Percentiles rank a stretch among this genome's conserved stretches.
Evolutionary conservation across 2,797 vertebrate species (phyloP).

Genomic region (Neomorphus geoffroyi): DNA sequence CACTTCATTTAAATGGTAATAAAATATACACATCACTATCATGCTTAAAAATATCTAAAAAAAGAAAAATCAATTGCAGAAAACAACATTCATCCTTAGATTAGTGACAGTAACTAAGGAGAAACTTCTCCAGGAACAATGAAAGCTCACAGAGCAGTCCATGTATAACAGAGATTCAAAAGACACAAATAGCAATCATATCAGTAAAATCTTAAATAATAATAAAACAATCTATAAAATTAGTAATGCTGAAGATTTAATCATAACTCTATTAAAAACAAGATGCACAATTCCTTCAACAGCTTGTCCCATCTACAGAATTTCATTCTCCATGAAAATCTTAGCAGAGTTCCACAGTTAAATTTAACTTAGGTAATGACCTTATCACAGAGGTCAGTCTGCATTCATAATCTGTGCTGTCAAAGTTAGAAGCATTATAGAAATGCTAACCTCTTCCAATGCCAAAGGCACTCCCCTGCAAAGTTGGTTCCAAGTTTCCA

Average conservation of each 20-base stretch:
- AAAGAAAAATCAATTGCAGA: neutral
- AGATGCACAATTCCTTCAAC: neutral
- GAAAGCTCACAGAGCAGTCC: neutral
- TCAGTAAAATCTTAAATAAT: neutral
- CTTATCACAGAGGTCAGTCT: neutral
- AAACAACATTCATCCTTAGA: neutral
- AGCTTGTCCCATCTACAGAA: neutral
- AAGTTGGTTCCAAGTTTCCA: neutral
- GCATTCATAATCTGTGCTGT: neutral
- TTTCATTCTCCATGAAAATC: neutral
- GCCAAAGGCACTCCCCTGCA: neutral
- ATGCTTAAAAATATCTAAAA: neutral
- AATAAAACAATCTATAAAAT: neutral
- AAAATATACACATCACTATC: neutral
- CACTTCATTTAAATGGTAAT: neutral
- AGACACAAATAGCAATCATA: neutral
- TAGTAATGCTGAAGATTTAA: neutral
- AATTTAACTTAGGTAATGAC: neutral
- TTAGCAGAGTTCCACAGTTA: neutral
- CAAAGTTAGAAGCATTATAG: neutral
- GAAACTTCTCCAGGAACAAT: neutral
- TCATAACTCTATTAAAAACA: neutral
- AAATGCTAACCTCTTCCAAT: neutral
- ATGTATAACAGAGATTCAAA: neutral
- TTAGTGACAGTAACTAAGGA: constrained; percentile 1